A percentile compares a stretch with the other conserved stretches of the same genome.
phyloP scores from a whole-genome alignment of 2,888 invertebrate genomes.

The Priocnemis perturbator region DNA sequence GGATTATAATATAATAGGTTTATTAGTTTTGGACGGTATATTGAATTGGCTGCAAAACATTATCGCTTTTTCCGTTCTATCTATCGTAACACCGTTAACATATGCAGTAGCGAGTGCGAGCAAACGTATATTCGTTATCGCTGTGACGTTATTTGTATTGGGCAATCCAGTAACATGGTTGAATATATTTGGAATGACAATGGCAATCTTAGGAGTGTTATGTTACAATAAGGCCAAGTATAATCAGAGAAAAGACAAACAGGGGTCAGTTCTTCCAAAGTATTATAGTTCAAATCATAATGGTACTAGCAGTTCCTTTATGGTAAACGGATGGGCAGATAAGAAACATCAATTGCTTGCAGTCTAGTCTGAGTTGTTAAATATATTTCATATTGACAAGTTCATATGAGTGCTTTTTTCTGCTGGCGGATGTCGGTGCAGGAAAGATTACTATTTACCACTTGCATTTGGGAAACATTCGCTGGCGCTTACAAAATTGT shows the following conservation, averaged over 20 bases:
- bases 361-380: constrained; percentile 59
- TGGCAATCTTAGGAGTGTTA: constrained; percentile 93
- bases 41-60: constrained; percentile 97
- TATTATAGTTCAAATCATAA: constrained; percentile 55
- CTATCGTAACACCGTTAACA: constrained; percentile 93
- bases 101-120: constrained; percentile 97
- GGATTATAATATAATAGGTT: constrained; percentile 77
- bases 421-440: neutral
- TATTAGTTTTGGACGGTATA: constrained; percentile 87
- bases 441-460: constrained; percentile 8
- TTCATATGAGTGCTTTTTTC: constrained; percentile 42
- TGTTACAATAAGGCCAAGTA: constrained; percentile 92
- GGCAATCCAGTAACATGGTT: constrained; percentile 93
- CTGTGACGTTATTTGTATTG: constrained; percentile 88
- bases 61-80: constrained; percentile 94
- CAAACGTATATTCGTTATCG: constrained; percentile 94
- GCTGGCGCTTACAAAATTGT: neutral
- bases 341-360: constrained; percentile 59
- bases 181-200: constrained; percentile 92
- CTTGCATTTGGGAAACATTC: constrained; percentile 2
- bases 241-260: constrained; percentile 78
- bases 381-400: constrained; percentile 33
- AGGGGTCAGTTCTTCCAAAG: constrained; percentile 77
- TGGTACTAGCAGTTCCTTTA: constrained; percentile 53
- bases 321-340: constrained; percentile 64